Evolutionary conservation across 1,140 invertebrate genomes (phyloP), one percentile per base, ranked within the genome.

Genomic region (Drosophila sproati): DNA sequence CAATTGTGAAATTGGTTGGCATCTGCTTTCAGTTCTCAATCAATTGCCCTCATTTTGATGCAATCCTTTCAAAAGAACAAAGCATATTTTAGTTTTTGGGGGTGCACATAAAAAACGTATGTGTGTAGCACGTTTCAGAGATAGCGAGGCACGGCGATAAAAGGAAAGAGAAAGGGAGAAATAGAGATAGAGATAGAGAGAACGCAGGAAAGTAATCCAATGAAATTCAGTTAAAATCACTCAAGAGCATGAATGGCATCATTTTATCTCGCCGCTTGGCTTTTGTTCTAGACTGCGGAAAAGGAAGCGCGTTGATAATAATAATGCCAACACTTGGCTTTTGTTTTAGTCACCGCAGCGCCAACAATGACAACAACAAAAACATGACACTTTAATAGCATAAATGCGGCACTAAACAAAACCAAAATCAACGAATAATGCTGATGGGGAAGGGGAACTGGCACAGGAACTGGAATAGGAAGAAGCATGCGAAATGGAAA

Each of bases 341-440:
- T 88, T 88, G 83, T 88, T 80, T 88, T 54, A 83, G 80, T 60
- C 52, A 61, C 78, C 74, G 54, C 77, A 71, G 61, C 68, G 37
- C 39, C 61, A 80, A 77, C 62, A 81, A 60, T 56, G 28, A 47
- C 59, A 69, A 43, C 47, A 66, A 47, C 31, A 34, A 74, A 76
- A 81, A 81, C 75, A 89, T 81, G 85, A 85, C 86, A 86, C 81
- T 89, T 89, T 89, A 89, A 89, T 89, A 81, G 86, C 81, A 77
- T 82, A 85, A 85, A 85, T 81, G 85, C 85, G 85, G 85, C 82
- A 89, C 86, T 89, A 85, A 89, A 90, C 85, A 89, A 89, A 85
- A 89, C 88, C 80, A 75, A 88, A 88, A 89, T 85, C 78, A 80
- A 78, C 74, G 77, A 85, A 85, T 80, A 75, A 41, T 51, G 64